Percentiles rank a stretch among this genome's conserved stretches.
Conservation (phyloP, 2,888 invertebrate genomes). For the Balanococcus diminutus region DNA sequence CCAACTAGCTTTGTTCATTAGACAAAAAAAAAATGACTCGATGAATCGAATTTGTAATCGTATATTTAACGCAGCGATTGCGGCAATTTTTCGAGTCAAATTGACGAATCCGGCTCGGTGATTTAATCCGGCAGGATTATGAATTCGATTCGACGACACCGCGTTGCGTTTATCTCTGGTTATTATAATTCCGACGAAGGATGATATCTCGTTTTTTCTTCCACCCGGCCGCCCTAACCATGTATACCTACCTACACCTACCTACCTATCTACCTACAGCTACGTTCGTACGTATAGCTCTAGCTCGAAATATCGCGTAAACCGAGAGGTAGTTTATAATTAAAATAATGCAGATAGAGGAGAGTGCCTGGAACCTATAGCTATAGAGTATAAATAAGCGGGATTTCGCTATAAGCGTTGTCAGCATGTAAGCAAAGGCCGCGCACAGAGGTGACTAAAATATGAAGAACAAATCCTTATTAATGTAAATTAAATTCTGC, state of each 20-base stretch:
- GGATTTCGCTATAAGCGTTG: conserved; percentile 4
- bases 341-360: conserved; percentile 8
- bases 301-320: background rate
- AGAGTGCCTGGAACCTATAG: background rate
- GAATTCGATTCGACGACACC: conserved; percentile 6
- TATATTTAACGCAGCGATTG: background rate
- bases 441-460: background rate
- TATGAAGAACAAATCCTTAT: conserved; percentile 35
- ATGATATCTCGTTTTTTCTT: background rate
- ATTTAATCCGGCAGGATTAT: background rate
- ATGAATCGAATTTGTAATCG: background rate
- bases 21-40: background rate
- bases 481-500: conserved; percentile 33
- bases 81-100: background rate
- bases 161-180: background rate
- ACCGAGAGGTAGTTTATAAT: background rate
- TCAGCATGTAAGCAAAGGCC: conserved; percentile 2
- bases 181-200: background rate
- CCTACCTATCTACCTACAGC: background rate
- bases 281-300: too few relatives aligned
- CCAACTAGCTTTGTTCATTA: background rate
- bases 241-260: background rate
- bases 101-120: background rate
- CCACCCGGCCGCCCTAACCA: background rate
- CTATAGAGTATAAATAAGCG: background rate